Evolutionary conservation across 2,113 vertebrate genomes (phyloP), one percentile per base, ranked within the genome.

Genomic region (Tetrax tetrax): DNA sequence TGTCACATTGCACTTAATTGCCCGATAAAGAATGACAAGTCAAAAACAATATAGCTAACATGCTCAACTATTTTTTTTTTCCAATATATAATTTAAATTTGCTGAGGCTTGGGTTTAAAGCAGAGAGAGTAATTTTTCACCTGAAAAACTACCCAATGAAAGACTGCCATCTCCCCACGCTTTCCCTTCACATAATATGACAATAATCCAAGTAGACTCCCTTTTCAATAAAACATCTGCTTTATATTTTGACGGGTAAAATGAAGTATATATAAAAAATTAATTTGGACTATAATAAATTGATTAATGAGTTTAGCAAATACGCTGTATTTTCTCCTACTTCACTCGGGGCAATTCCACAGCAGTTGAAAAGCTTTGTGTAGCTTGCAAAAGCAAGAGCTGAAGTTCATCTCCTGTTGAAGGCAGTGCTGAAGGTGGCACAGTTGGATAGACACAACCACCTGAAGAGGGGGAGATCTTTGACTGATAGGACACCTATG

Each of bases 1-100:
- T 95, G 91, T 93, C 92, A 94, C 87, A 64, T 76, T 81, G 70
- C 80, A 77, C 95, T 94, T 95, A 97, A 96, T 97, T 96, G 94
- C 95, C 89, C 2, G 38, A 90, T 97, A 89, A 96, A 87, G 59
- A 91, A 94, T 93, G 92, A 87, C 94, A 83, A 93, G 95, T 72
- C 61, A 93, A 66, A 93, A 94, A 80, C 79, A 82, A 92, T 69
- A 51, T 11, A 53, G 18, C 75, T 83, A 83, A 72, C 24, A 4
- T 24, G 17, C 13, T 60, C 22, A 27, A 70, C 5, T 47, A 21
- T 18, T 31, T 76, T 15, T 29, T 57, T 33, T 2, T 16, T 1
- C 0, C 6, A 64, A 19, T 37, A 59, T 71, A 43, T 41, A 90
- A 79, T 90, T 87, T 88, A 79, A 66, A 87, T 88, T 72, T 78